These are phyloP conservation scores for Himalopsyche tibetana DNA, from an alignment of 2,888 invertebrate species.

Conservation along the genomic window DNA sequence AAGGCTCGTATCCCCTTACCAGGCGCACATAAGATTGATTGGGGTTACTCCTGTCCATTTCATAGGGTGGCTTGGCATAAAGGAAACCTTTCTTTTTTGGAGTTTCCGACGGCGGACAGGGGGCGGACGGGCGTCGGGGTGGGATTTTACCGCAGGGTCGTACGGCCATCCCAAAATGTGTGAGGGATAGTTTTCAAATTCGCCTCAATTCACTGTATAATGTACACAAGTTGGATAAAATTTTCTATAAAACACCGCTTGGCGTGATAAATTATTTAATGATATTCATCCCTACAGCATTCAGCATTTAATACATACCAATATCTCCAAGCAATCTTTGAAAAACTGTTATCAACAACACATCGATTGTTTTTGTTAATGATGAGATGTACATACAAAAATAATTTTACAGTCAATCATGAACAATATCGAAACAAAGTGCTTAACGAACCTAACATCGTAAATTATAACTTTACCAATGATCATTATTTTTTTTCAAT, in stretches of 20 bases:
- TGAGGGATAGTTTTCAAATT: constrained; percentile 38
- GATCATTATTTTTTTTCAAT: no score
- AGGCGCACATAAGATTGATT: constrained; percentile 75
- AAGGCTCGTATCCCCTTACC: constrained; percentile 60
- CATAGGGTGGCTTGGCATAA: constrained; percentile 68
- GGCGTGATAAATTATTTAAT: no score
- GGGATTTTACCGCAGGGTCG: constrained; percentile 44
- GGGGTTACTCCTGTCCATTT: constrained; percentile 77
- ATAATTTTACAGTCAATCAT: no score
- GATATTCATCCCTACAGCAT: no score
- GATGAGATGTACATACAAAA: no score
- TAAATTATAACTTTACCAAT: no score
- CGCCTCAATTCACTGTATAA: constrained; percentile 33
- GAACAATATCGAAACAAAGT: no score
- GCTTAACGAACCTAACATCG: no score
- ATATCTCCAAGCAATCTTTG: no score
- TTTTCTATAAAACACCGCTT: background rate
- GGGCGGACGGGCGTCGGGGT: background rate
- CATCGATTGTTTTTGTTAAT: no score
- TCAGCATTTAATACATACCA: no score
- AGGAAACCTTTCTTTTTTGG: constrained; percentile 59
- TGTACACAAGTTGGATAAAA: constrained; percentile 7
- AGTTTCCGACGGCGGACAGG: constrained; percentile 45
- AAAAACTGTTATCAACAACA: no score
- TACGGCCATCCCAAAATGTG: constrained; percentile 31